These are phyloP conservation scores for Pteromalus puparum DNA, from an alignment of 1,140 invertebrate species.

Conservation along the genomic window DNA sequence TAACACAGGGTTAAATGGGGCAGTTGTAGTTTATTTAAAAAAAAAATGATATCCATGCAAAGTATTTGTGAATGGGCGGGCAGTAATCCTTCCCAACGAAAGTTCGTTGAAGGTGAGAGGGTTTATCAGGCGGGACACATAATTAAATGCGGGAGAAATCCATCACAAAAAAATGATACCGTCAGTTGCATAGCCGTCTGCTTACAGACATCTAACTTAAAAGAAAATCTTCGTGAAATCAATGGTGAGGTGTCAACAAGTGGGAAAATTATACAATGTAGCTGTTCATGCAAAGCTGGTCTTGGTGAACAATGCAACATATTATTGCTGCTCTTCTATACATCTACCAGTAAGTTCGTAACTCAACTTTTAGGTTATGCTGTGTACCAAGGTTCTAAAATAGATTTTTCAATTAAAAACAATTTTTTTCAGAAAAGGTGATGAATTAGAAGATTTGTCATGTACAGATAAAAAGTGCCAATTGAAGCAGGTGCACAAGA, in stretches of 20 bases:
- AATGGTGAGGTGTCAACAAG: slow-evolving; percentile 11
- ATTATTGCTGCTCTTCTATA: slow-evolving; percentile 28
- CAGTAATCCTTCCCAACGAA: not conserved
- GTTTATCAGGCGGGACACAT: not conserved
- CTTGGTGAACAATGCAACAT: slow-evolving; percentile 43
- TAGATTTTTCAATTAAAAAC: not conserved
- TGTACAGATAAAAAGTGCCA: slow-evolving; percentile 46
- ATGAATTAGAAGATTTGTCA: slow-evolving; percentile 14
- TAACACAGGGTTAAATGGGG: no score
- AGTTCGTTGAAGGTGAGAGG: not conserved
- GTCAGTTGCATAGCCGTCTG: not conserved
- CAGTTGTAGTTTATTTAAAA: no score
- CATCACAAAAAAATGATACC: not conserved
- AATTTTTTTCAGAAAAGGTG: slow-evolving; percentile 29
- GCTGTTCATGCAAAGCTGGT: slow-evolving; percentile 43
- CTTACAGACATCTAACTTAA: slow-evolving; percentile 25
- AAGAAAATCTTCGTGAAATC: slow-evolving; percentile 31
- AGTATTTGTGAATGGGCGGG: not conserved
- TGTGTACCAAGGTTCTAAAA: no score
- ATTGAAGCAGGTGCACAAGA: not conserved
- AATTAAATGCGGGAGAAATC: not conserved
- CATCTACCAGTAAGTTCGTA: not conserved
- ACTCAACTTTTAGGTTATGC: no score
- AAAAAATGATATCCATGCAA: not conserved
- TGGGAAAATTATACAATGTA: not conserved